Percentiles rank a stretch among this genome's conserved stretches.
Conservation (phyloP, 2,113 vertebrate species). For the rat (Rattus norvegicus) region GRCr8 NC_086024.1:19772001-19772500, state of each 20-base stretch:
- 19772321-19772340: neutral
- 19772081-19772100: neutral
- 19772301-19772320: neutral
- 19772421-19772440: too few relatives aligned
- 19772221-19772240: neutral
- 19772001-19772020: neutral
- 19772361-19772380: neutral
- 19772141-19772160: neutral
- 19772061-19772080: too few relatives aligned
- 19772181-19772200: neutral
- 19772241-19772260: neutral
- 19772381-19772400: too few relatives aligned
- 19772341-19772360: neutral
- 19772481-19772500: neutral
- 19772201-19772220: neutral
- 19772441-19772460: neutral
- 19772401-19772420: neutral
- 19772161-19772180: neutral
- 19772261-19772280: neutral
- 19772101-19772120: conserved; percentile 29
- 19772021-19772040: too few relatives aligned
- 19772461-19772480: neutral
- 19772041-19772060: too few relatives aligned
- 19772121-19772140: neutral
- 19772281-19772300: neutral